These are phyloP conservation scores for Zelleria hepariella DNA, from an alignment of 2,888 invertebrate species.

Conservation along the genomic window DNA sequence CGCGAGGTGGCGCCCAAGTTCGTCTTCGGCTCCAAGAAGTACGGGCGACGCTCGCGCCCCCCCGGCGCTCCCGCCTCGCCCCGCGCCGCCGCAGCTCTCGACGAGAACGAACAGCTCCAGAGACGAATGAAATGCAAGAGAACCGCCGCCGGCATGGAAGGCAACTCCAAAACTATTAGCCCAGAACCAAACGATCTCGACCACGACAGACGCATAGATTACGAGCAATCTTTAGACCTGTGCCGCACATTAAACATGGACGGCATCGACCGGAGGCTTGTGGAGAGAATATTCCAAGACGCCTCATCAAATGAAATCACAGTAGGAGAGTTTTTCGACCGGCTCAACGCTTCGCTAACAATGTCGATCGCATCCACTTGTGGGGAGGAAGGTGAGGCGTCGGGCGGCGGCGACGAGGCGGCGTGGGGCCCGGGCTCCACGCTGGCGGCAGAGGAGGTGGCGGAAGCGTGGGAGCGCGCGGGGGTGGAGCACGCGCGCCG, in stretches of 20 bases:
- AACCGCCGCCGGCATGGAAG: slow-evolving; percentile 44
- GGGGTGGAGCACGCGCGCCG: slow-evolving; percentile 76
- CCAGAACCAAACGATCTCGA: slow-evolving; percentile 32
- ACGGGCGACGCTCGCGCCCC: slow-evolving; percentile 80
- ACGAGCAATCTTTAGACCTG: slow-evolving; percentile 44
- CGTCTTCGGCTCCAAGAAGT: slow-evolving; percentile 81
- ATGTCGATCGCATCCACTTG: slow-evolving; percentile 30
- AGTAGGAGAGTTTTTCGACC: slow-evolving; percentile 59
- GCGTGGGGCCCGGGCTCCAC: slow-evolving; percentile 10
- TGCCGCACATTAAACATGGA: slow-evolving; percentile 52
- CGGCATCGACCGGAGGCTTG: slow-evolving; percentile 39
- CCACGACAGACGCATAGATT: slow-evolving; percentile 45
- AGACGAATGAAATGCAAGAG: slow-evolving; percentile 39
- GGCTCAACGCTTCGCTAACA: slow-evolving; percentile 44
- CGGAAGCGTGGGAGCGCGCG: slow-evolving; percentile 81
- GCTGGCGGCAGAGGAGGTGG: slow-evolving; percentile 65
- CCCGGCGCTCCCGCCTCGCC: slow-evolving; percentile 30
- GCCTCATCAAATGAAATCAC: slow-evolving; percentile 36
- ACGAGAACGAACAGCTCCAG: slow-evolving; percentile 22
- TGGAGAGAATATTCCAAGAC: slow-evolving; percentile 47
- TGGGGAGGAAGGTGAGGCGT: neutral
- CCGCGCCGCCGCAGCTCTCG: slow-evolving; percentile 15
- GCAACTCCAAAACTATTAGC: slow-evolving; percentile 15
- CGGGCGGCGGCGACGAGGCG: slow-evolving; percentile 19
- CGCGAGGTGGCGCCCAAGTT: slow-evolving; percentile 81